A percentile compares a stretch with the other conserved stretches of the same genome.
These are phyloP conservation scores for Aphelocoma coerulescens DNA, from an alignment of 2,113 vertebrate genomes.

Conservation along the genomic window DNA sequence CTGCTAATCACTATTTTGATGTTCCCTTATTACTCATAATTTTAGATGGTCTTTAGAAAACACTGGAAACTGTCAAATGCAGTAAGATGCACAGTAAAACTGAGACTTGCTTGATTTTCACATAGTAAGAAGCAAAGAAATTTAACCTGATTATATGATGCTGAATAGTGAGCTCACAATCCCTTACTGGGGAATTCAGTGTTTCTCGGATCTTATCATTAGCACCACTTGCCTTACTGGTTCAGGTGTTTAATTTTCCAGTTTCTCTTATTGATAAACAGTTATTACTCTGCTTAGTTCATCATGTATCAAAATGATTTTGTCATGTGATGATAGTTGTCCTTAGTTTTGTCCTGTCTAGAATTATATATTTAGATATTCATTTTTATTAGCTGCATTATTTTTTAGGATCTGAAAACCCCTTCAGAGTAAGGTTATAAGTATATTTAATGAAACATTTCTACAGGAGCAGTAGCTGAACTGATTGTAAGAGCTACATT, in stretches of 20 bases:
- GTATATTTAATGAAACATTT: neutral
- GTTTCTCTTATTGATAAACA: neutral
- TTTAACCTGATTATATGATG: neutral
- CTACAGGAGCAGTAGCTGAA: neutral
- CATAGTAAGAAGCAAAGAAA: neutral
- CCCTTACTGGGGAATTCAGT: neutral
- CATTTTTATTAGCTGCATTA: neutral
- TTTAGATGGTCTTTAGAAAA: neutral
- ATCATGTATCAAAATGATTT: neutral
- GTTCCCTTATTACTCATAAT: neutral
- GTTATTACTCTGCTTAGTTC: neutral
- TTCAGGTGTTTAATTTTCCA: neutral
- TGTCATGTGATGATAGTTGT: neutral
- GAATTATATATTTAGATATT: neutral
- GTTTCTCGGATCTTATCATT: neutral
- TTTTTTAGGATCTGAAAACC: neutral
- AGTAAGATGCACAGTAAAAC: neutral
- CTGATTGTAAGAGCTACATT: neutral
- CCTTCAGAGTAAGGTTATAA: neutral
- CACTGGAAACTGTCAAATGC: neutral
- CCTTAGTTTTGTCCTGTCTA: neutral
- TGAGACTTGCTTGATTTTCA: neutral
- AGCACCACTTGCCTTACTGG: neutral
- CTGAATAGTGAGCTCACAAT: neutral
- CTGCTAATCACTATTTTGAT: neutral